Conservation (phyloP, 2,797 vertebrate species). For the Danio jaintianensis region DNA sequence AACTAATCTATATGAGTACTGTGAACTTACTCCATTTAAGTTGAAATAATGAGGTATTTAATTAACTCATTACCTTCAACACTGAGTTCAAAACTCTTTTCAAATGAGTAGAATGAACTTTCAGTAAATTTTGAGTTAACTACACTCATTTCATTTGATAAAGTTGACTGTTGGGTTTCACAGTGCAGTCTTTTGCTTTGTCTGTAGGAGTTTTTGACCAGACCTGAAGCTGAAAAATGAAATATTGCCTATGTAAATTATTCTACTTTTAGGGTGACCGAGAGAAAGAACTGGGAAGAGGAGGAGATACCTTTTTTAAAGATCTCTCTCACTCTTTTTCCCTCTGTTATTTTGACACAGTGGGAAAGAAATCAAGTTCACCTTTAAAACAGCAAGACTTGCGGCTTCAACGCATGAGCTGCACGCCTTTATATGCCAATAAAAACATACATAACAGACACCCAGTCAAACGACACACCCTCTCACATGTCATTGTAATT, state of each 20-base stretch:
- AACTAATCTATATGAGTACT: too few relatives aligned
- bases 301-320: background rate
- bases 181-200: background rate
- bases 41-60: too few relatives aligned
- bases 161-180: too few relatives aligned
- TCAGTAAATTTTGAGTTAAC: too few relatives aligned
- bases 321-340: background rate
- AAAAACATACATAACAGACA: slow-evolving; percentile 1
- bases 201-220: background rate
- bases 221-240: background rate
- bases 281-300: background rate
- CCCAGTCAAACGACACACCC: background rate
- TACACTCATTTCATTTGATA: too few relatives aligned
- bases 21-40: too few relatives aligned
- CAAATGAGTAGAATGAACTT: too few relatives aligned
- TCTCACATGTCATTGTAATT: slow-evolving; percentile 11
- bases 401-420: background rate
- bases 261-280: background rate
- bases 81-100: too few relatives aligned
- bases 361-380: slow-evolving; percentile 24
- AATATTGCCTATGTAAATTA: background rate
- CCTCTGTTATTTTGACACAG: slow-evolving; percentile 4
- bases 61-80: too few relatives aligned
- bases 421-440: background rate
- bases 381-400: slow-evolving; percentile 22